Conservation (phyloP, 2,113 vertebrate genomes). For the Oncorhynchus nerka region DNA sequence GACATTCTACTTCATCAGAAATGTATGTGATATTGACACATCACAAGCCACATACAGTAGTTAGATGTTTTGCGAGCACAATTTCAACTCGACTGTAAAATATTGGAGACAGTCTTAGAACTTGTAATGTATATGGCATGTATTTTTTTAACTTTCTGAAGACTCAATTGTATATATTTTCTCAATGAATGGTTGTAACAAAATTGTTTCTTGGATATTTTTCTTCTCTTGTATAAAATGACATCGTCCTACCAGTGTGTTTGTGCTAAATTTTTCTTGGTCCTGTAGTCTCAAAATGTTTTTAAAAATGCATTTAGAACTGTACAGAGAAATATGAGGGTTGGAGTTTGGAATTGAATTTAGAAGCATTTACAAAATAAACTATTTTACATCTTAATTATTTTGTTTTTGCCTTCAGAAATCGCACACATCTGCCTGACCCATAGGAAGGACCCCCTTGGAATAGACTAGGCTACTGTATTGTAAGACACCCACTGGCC, state of each 20-base stretch:
- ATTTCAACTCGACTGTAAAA: constrained; percentile 86
- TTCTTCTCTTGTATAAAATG: constrained; percentile 98
- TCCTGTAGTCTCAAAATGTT: constrained; percentile 88
- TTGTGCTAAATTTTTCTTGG: constrained; percentile 87
- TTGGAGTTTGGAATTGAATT: constrained; percentile 99
- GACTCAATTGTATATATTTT: constrained; percentile 99
- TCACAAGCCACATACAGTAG: constrained; percentile 84
- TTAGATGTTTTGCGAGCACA: constrained; percentile 89
- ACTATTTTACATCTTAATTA: constrained; percentile 96
- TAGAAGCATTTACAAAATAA: constrained; percentile 99
- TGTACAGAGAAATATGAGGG: constrained; percentile 97
- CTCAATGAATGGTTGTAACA: constrained; percentile 99
- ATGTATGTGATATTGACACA: constrained; percentile 76
- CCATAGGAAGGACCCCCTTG: no score
- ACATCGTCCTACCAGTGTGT: constrained; percentile 93
- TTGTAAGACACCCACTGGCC: neutral
- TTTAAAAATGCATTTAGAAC: constrained; percentile 90
- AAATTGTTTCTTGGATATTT: constrained; percentile 99
- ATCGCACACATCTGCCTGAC: neutral
- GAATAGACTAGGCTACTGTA: no score
- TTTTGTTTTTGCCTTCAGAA: constrained; percentile 19
- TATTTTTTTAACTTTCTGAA: constrained; percentile 98
- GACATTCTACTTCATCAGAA: constrained; percentile 16
- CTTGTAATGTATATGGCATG: constrained; percentile 99
- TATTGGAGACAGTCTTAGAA: constrained; percentile 86